Conservation (phyloP, 2,888 invertebrate genomes). For the Oxytorus armatus region DNA sequence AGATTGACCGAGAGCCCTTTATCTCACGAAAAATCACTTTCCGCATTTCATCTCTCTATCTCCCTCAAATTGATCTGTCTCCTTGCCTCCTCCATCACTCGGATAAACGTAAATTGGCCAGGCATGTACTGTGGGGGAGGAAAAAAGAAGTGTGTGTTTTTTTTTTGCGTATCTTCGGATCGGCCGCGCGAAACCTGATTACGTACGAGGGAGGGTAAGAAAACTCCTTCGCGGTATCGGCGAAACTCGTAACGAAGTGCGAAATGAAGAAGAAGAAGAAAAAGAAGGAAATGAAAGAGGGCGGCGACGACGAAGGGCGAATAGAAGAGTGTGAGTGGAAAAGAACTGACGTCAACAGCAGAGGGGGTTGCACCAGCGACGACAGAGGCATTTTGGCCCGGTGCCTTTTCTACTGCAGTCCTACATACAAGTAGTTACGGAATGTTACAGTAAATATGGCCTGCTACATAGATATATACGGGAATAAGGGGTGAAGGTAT, state of each 20-base stretch:
- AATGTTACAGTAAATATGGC: conserved; percentile 16
- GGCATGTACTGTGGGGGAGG: conserved; percentile 39
- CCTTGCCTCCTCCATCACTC: background rate
- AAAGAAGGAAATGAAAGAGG: background rate
- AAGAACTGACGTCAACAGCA: conserved; percentile 64
- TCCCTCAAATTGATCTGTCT: conserved; percentile 2
- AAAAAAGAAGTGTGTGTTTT: too few species aligned
- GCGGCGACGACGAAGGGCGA: background rate
- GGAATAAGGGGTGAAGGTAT: conserved; percentile 23
- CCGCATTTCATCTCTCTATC: conserved; percentile 5
- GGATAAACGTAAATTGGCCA: conserved; percentile 63
- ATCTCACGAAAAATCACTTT: conserved; percentile 24
- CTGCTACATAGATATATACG: conserved; percentile 8
- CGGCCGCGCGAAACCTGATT: conserved; percentile 62
- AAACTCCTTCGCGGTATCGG: conserved; percentile 46
- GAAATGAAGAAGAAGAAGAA: conserved; percentile 20
- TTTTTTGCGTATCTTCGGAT: conserved; percentile 65
- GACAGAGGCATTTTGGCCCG: conserved; percentile 58
- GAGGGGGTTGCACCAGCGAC: conserved; percentile 47
- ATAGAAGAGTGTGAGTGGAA: conserved; percentile 38
- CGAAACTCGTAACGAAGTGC: conserved; percentile 64
- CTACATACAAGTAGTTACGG: conserved; percentile 48
- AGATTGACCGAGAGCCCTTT: conserved; percentile 45
- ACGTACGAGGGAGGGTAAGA: conserved; percentile 18
- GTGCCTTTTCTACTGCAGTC: conserved; percentile 60